A percentile compares a stretch with the other conserved stretches of the same genome.
phyloP scores from a whole-genome alignment of 53 echinoderm and acorn worm species.

The Hippasteria phrygiana region DNA sequence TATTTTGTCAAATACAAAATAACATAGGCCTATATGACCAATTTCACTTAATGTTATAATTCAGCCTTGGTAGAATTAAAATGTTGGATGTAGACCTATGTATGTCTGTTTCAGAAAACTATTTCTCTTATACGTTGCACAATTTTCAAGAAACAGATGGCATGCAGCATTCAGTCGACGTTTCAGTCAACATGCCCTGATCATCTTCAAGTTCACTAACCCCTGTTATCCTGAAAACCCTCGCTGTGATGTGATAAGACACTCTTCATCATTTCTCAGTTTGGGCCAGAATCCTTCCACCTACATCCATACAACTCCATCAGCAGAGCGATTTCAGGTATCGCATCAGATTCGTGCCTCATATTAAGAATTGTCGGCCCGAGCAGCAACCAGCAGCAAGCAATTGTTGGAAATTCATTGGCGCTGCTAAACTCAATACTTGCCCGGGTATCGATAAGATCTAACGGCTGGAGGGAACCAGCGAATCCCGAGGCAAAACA shows the following conservation, averaged over 20 bases:
- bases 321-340: conserved; percentile 1
- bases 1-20: too few relatives aligned
- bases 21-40: too few relatives aligned
- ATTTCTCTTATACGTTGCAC: too few relatives aligned
- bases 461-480: conserved; percentile 1
- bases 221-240: not conserved
- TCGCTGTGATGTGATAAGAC: not conserved
- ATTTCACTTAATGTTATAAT: too few relatives aligned
- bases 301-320: conserved; percentile 9
- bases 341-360: conserved; percentile 50
- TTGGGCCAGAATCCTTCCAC: conserved; percentile 25
- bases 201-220: conserved; percentile 37
- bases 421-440: conserved; percentile 13
- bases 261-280: not conserved
- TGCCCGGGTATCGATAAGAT: conserved; percentile 61
- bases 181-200: not conserved
- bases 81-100: too few relatives aligned
- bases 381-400: not conserved
- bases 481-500: conserved; percentile 40
- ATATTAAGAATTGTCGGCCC: conserved; percentile 34
- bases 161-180: too few relatives aligned
- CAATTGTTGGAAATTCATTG: conserved; percentile 27
- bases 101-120: too few relatives aligned
- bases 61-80: too few relatives aligned
- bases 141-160: too few relatives aligned